Conservation (phyloP, 1,140 invertebrate species). For the Megathymus violae region DNA sequence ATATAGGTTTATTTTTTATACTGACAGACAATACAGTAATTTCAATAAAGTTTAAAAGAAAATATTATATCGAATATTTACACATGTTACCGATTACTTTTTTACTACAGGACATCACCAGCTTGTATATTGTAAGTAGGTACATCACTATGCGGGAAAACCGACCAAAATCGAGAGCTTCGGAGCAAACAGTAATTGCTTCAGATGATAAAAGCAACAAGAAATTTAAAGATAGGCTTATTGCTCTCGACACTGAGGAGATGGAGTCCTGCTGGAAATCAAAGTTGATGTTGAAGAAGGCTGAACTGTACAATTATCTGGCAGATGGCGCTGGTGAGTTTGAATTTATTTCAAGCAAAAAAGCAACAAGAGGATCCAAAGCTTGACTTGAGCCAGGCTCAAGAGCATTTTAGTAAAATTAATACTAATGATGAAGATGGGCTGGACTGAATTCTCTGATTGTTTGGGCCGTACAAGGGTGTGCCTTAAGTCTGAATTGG, state of each 20-base stretch:
- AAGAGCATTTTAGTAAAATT: too few species aligned
- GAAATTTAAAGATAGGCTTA: slow-evolving; percentile 66
- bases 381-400: background rate
- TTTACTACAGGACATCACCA: too few species aligned
- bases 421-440: slow-evolving; percentile 42
- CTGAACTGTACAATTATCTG: slow-evolving; percentile 92
- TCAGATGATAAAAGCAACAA: slow-evolving; percentile 54
- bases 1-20: too few species aligned
- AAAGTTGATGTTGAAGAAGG: slow-evolving; percentile 87
- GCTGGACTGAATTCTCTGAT: slow-evolving; percentile 94
- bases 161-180: slow-evolving; percentile 43
- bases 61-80: too few species aligned
- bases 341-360: slow-evolving; percentile 86
- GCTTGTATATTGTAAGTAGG: too few species aligned
- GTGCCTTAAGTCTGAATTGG: slow-evolving; percentile 91
- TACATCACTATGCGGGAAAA: too few species aligned
- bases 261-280: slow-evolving; percentile 84
- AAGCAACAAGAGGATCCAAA: slow-evolving; percentile 50
- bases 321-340: slow-evolving; percentile 81
- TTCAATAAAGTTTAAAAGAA: too few species aligned
- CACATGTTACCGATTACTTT: too few species aligned
- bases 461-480: slow-evolving; percentile 93
- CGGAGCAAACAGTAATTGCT: slow-evolving; percentile 41
- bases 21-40: too few species aligned
- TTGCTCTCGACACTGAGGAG: slow-evolving; percentile 83